Conservation (phyloP, 2,797 vertebrate genomes). For the Megalops cyprinoides region DNA sequence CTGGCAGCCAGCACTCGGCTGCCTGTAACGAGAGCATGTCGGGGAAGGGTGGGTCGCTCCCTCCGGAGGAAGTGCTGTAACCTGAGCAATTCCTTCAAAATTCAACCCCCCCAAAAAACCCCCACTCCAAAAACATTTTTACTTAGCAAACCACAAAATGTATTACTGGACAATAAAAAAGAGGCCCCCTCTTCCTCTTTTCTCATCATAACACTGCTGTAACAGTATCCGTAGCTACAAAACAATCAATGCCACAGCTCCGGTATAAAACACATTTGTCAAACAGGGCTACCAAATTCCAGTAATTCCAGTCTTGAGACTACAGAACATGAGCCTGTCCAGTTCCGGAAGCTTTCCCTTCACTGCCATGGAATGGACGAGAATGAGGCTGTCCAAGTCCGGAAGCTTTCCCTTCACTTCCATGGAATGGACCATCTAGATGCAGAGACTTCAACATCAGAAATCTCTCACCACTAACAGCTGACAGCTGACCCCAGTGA, state of each 20-base stretch:
- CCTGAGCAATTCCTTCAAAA: too few relatives aligned
- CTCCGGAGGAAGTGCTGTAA: too few relatives aligned
- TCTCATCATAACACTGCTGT: background rate
- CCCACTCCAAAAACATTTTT: background rate
- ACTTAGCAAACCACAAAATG: background rate
- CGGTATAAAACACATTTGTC: slow-evolving; percentile 60
- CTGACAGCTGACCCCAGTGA: slow-evolving; percentile 55
- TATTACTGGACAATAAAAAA: too few relatives aligned
- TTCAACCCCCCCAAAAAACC: too few relatives aligned
- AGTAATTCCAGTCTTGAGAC: too few relatives aligned
- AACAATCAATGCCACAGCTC: slow-evolving; percentile 49
- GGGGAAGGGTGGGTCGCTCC: too few relatives aligned
- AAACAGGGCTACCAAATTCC: slow-evolving; percentile 49
- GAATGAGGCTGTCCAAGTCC: slow-evolving; percentile 12
- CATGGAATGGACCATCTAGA: slow-evolving; percentile 54
- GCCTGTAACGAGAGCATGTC: too few relatives aligned
- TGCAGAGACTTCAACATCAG: slow-evolving; percentile 54
- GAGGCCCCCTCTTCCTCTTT: background rate
- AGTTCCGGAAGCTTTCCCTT: slow-evolving; percentile 38
- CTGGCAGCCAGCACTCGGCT: too few relatives aligned
- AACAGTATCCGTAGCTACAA: background rate
- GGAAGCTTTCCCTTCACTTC: slow-evolving; percentile 41
- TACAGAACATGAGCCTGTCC: background rate
- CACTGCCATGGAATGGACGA: slow-evolving; percentile 45
- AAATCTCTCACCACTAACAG: slow-evolving; percentile 59